Percentiles rank a stretch among this genome's conserved stretches.
phyloP scores from a whole-genome alignment of 2,888 invertebrate genomes.

The Diachrysia chrysitis region DNA sequence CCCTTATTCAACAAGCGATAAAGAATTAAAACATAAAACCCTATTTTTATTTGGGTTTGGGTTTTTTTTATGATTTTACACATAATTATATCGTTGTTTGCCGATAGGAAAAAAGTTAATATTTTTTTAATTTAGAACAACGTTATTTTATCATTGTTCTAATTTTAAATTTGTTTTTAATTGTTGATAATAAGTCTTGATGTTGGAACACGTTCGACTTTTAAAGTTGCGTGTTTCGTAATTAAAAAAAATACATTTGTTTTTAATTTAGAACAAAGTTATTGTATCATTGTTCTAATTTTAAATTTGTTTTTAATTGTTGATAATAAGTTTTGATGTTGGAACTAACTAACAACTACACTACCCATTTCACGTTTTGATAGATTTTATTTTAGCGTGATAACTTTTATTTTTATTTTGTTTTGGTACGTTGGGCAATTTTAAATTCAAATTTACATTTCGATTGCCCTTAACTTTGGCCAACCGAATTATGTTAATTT shows the following conservation, averaged over 20 bases:
- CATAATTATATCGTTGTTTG: slow-evolving; percentile 1
- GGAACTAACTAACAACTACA: not conserved
- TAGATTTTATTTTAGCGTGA: slow-evolving; percentile 9
- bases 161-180: not conserved
- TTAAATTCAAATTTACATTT: not conserved
- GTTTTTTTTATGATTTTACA: not conserved
- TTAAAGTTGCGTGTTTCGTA: not conserved
- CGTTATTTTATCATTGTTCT: not conserved
- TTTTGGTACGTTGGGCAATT: slow-evolving; percentile 34
- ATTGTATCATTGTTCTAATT: not conserved
- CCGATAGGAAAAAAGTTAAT: not conserved
- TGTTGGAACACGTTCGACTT: slow-evolving; percentile 4
- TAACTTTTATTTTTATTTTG: not conserved
- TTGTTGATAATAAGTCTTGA: not conserved
- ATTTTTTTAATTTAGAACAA: not conserved
- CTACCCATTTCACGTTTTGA: not conserved
- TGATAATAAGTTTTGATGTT: not conserved
- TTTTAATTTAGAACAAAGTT: not conserved
- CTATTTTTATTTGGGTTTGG: not conserved
- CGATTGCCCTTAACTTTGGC: not conserved
- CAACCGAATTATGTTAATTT: not conserved
- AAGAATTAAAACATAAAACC: not conserved
- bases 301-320: not conserved
- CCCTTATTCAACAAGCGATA: not conserved
- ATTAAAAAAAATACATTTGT: too few species aligned